Base-by-base conservation (phyloP, 2,888 invertebrate species). In the Aquatica leii region DNA sequence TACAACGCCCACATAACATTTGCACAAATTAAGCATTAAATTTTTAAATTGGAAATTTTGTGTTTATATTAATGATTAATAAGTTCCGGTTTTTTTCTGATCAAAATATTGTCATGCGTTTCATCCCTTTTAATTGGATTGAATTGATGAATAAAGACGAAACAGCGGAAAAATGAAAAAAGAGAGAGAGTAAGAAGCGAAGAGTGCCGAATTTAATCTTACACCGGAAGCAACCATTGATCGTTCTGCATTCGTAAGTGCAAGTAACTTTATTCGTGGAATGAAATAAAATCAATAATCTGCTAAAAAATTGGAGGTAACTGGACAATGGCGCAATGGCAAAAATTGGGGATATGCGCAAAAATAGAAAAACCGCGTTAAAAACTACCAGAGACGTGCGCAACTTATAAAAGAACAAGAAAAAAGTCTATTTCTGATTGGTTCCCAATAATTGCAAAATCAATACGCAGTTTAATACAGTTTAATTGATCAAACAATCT, bases 371-470 rank as follows among this genome's bases (percentile, higher is more conserved):
- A 78, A 74, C 72, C 73, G 71, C 74, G 76, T 76, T 76, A 75
- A 77, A 79, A 78, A 79, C 77, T 78, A 78, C 77, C 72, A 73
- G 65, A 66, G 67, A 66, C 65, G 67, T 74, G 77, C 77, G 77
- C 77, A 77, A 70, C 68, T 66, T 63, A 66, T 69, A 73, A 71
- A 75, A 76, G 74, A 75, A 76, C 76, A 78, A 79, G 76, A 77
- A 81, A 79, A 80, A 80, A 78, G 80, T 77, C 80, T 78, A 81
- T 77, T 78, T 78, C 80, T 80, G 81, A 82, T 82, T 82, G 81
- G 82, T 81, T 81, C 77, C 76, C 81, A 77, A 82, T 82, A 81
- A 82, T 82, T 82, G 81, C 80, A 81, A 82, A 81, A 81, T 81
- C 81, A 81, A 82, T 82, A 81, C 80, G 63, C 73, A 72, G 73